Conservation (phyloP, 2,797 vertebrate genomes). For the Liparis tanakae region DNA sequence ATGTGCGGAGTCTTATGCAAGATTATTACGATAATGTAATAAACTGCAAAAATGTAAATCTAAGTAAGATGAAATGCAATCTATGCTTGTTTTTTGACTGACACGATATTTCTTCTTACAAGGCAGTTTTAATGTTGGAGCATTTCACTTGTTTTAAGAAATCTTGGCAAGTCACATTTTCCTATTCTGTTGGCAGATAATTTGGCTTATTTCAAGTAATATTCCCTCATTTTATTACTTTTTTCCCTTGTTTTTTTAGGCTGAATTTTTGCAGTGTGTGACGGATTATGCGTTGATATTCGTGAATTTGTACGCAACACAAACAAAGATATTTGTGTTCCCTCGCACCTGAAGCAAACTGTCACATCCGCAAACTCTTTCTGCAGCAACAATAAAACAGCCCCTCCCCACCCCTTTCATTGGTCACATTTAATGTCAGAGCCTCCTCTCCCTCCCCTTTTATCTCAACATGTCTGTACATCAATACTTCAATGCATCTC, state of each 20-base stretch:
- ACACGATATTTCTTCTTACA: too few species aligned
- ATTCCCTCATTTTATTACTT: too few species aligned
- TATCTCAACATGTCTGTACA: constrained; percentile 52
- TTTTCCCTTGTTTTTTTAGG: too few species aligned
- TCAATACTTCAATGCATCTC: constrained; percentile 58
- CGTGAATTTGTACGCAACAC: not conserved
- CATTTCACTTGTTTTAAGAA: too few species aligned
- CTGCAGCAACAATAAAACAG: constrained; percentile 53
- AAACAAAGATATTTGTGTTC: constrained; percentile 3
- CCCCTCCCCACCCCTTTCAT: constrained; percentile 13
- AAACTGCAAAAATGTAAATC: too few species aligned
- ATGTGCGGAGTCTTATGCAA: not conserved
- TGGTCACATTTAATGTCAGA: constrained; percentile 54
- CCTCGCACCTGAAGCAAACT: constrained; percentile 16
- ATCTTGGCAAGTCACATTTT: too few species aligned
- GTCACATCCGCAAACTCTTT: constrained; percentile 30
- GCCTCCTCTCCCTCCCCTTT: constrained; percentile 48
- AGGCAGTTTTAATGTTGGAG: too few species aligned
- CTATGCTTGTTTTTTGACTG: too few species aligned
- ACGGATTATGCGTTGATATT: not conserved
- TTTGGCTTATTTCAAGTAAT: too few species aligned
- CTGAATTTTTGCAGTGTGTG: too few species aligned
- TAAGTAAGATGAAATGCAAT: too few species aligned
- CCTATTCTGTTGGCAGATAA: too few species aligned
- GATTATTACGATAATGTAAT: not conserved